Evolutionary conservation across 2,113 vertebrate genomes (phyloP).

Genomic region (Pterophyllum scalare): DNA sequence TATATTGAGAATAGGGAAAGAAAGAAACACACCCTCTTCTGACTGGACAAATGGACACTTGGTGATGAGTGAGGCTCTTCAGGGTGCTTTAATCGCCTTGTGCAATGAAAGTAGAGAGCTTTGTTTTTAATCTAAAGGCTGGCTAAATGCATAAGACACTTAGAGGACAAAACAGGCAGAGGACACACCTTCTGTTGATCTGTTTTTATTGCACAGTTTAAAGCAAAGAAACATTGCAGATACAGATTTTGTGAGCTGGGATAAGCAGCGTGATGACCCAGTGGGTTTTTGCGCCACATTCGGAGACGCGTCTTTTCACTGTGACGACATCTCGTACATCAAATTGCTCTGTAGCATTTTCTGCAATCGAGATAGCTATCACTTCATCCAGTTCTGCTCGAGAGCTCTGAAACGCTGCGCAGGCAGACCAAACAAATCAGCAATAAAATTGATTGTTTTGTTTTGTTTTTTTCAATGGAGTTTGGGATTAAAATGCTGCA

Average conservation of each 20-base stretch:
- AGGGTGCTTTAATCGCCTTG: conserved; percentile 9
- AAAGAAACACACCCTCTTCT: conserved; percentile 38
- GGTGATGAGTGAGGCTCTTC: conserved; percentile 52
- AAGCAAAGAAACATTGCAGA: neutral
- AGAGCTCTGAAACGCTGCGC: neutral
- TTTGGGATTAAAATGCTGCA: neutral
- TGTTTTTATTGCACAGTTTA: conserved; percentile 45
- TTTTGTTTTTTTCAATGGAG: neutral
- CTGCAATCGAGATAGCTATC: neutral
- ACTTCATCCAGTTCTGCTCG: neutral
- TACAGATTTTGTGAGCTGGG: neutral
- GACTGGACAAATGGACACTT: conserved; percentile 56
- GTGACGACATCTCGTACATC: neutral
- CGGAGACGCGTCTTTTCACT: neutral
- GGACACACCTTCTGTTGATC: conserved; percentile 15
- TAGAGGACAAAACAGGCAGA: conserved; percentile 41
- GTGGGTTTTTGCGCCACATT: neutral
- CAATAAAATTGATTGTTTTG: neutral
- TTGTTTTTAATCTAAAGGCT: conserved; percentile 29
- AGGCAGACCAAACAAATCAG: neutral
- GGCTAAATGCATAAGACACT: neutral
- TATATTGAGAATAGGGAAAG: neutral
- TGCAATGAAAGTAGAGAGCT: conserved; percentile 20
- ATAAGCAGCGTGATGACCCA: neutral
- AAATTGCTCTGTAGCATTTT: neutral